Evolutionary conservation across 2,888 invertebrate genomes (phyloP).

Genomic region (Ichneumoninae sp.): DNA sequence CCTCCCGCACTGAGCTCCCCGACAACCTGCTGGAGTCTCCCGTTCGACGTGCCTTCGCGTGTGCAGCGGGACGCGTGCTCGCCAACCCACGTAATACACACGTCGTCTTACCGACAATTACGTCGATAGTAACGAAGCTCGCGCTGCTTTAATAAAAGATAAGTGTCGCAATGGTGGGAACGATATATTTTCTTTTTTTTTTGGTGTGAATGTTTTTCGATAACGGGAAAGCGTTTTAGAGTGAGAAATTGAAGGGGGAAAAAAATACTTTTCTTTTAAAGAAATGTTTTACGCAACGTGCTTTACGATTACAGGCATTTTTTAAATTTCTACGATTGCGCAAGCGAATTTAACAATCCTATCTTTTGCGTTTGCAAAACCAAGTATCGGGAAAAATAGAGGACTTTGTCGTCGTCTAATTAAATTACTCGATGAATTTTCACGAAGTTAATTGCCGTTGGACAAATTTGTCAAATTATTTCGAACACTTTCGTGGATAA

Average conservation of each 20-base stretch:
- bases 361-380: too few species aligned
- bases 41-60: constrained; percentile 1
- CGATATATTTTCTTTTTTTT: neutral
- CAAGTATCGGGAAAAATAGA: too few species aligned
- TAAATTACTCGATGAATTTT: neutral
- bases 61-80: constrained; percentile 2
- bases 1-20: neutral
- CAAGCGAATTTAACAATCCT: too few species aligned
- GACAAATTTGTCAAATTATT: neutral
- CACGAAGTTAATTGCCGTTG: neutral
- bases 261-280: neutral
- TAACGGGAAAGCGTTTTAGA: neutral
- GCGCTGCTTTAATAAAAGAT: neutral
- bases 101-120: neutral
- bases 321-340: too few species aligned
- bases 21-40: constrained; percentile 11
- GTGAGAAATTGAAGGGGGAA: neutral
- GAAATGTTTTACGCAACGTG: neutral
- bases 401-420: too few species aligned
- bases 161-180: too few species aligned
- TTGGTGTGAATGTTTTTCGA: neutral
- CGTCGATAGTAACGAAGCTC: neutral
- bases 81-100: neutral
- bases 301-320: neutral
- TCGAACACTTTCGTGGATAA: neutral